Evolutionary conservation across 2,113 vertebrate species (phyloP), one percentile per base, ranked within the genome.

Genomic region (Pipa parva): DNA sequence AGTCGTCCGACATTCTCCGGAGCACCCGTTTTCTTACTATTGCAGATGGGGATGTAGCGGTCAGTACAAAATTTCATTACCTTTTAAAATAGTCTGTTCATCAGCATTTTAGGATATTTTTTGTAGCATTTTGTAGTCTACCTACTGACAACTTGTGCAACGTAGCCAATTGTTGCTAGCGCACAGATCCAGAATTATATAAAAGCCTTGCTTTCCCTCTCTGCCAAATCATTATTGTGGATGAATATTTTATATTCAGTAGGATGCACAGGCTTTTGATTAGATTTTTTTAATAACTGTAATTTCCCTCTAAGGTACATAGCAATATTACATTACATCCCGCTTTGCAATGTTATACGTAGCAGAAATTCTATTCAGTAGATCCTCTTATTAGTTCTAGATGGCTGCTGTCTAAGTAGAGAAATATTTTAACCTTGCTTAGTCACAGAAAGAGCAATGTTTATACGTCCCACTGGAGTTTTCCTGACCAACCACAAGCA

Each of bases 241-340:
- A 67, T 59, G 54, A 67, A 67, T 59, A 49, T 59, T 59, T 59
- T 28, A 67, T 67, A 58, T 52, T 58, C 49, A 67, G 59, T 67
- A 21, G 37, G 28, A 37, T 20, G 15, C 13, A 0, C 22, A 49
- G 28, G n/a, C 42, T 27, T 55, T 56, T 64, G 50, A 55, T 64
- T 64, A 64, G 22, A 64, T 55, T 64, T 61, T n/a, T 36, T 18
- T 36, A 58, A 55, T 27, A 49, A 27, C 59, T 59, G 58, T 67
- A 46, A 59, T 58, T 67, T 59, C 37, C 45, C 55, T 67, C 54
- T 27, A 27, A 59, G 55, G 64, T 59, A 59, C 55, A 50, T 57
- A 48, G 21, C 39, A 59, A 59, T 48, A 37, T 24, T 59, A 67
- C 18, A 46, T 4, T 46, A 46, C 42, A 46, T 46, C 12, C 42